A percentile compares a stretch with the other conserved stretches of the same genome.
Conservation (phyloP, 2,113 vertebrate genomes). For the Accipiter virgatus region DNA sequence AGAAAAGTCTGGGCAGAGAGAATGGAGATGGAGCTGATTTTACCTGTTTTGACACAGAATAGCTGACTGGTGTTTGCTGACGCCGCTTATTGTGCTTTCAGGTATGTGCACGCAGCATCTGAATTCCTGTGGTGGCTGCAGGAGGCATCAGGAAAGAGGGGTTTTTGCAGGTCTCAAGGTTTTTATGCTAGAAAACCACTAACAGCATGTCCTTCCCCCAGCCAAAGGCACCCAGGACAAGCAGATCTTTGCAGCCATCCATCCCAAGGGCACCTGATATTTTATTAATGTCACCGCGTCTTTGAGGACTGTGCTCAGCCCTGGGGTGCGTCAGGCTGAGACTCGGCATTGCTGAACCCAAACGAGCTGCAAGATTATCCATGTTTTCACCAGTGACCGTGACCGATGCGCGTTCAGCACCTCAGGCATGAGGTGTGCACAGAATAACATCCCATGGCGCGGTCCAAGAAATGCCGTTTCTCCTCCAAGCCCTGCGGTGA, state of each 20-base stretch:
- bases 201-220: not conserved
- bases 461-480: rapidly evolving
- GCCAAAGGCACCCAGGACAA: not conserved
- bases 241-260: not conserved
- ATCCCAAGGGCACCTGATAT: not conserved
- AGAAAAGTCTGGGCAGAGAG: not conserved
- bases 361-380: not conserved
- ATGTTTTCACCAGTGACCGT: not conserved
- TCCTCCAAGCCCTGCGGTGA: not conserved
- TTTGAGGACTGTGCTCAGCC: not conserved
- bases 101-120: not conserved
- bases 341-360: not conserved
- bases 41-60: not conserved
- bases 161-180: not conserved
- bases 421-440: not conserved
- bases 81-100: not conserved
- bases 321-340: not conserved
- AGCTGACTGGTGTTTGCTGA: not conserved
- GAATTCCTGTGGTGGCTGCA: not conserved
- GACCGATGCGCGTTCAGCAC: not conserved
- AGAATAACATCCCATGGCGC: not conserved
- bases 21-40: not conserved
- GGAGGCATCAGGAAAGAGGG: not conserved
- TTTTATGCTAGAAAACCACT: not conserved
- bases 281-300: not conserved